These are phyloP conservation scores for Oreochromis grahami DNA, from an alignment of 2,797 vertebrate species.

Conservation along the genomic window DNA sequence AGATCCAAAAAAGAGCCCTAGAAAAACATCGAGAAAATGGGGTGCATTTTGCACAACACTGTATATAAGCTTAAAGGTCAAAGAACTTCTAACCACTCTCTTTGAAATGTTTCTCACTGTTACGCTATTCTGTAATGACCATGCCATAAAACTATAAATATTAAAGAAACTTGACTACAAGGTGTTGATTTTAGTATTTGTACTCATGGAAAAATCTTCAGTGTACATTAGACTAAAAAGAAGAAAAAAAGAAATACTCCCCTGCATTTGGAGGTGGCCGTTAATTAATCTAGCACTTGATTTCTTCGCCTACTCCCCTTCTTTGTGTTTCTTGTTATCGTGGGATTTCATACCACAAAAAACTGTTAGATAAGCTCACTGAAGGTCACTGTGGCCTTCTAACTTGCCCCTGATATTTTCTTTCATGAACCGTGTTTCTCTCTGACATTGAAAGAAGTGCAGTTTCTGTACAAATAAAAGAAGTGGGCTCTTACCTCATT, in stretches of 20 bases:
- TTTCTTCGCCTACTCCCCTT: not conserved
- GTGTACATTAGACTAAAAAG: not conserved
- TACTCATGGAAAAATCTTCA: not conserved
- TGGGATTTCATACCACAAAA: not conserved
- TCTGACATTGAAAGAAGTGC: slow-evolving; percentile 13
- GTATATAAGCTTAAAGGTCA: not conserved
- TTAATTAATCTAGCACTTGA: not conserved
- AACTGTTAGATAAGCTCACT: not conserved
- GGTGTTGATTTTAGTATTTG: not conserved
- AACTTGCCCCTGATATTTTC: not conserved
- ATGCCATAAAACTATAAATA: not conserved
- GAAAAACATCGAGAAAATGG: not conserved
- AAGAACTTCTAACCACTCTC: not conserved
- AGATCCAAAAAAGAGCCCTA: not conserved
- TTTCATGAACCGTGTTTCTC: not conserved
- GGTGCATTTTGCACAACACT: not conserved
- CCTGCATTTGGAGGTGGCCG: not conserved
- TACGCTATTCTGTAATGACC: not conserved
- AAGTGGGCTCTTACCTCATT: not conserved
- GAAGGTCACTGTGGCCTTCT: not conserved
- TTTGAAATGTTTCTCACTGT: not conserved
- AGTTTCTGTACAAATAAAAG: not conserved
- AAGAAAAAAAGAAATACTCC: not conserved
- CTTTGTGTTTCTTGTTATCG: not conserved
- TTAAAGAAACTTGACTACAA: not conserved